These are phyloP conservation scores for Drosophila rufa DNA, from an alignment of 1,140 invertebrate species.

Conservation along the genomic window DNA sequence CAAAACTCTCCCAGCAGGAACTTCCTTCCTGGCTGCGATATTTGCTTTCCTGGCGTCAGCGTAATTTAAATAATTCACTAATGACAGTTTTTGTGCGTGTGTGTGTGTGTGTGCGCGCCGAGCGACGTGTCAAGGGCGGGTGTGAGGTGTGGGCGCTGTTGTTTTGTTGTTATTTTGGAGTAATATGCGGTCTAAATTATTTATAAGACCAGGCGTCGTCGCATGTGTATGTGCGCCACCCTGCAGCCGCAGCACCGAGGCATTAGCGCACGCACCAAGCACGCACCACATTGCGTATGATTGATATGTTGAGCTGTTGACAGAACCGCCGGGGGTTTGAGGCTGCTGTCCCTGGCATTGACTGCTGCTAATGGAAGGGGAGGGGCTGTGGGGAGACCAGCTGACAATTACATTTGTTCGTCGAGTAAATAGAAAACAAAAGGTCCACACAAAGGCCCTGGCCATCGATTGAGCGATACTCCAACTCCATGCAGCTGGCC, in stretches of 20 bases:
- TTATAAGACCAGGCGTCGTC: constrained; percentile 65
- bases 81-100: constrained; percentile 50
- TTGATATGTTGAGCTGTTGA: constrained; percentile 82
- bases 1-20: constrained; percentile 47
- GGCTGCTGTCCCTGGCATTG: constrained; percentile 23
- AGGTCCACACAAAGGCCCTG: constrained; percentile 1
- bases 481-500: constrained; percentile 11
- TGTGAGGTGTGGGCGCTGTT: background rate
- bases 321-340: constrained; percentile 53
- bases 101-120: background rate
- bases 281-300: constrained; percentile 77
- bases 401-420: constrained; percentile 68
- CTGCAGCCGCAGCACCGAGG: constrained; percentile 26
- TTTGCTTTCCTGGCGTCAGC: constrained; percentile 43
- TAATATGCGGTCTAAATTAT: constrained; percentile 74
- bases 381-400: constrained; percentile 14
- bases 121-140: constrained; percentile 29
- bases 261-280: constrained; percentile 58
- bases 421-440: constrained; percentile 32
- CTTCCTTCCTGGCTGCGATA: constrained; percentile 42
- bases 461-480: constrained; percentile 19
- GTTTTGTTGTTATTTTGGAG: constrained; percentile 50
- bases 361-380: constrained; percentile 29
- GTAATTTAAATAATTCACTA: constrained; percentile 75
- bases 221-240: constrained; percentile 28